Conservation (phyloP, 2,113 vertebrate species). For the Albula glossodonta region DNA sequence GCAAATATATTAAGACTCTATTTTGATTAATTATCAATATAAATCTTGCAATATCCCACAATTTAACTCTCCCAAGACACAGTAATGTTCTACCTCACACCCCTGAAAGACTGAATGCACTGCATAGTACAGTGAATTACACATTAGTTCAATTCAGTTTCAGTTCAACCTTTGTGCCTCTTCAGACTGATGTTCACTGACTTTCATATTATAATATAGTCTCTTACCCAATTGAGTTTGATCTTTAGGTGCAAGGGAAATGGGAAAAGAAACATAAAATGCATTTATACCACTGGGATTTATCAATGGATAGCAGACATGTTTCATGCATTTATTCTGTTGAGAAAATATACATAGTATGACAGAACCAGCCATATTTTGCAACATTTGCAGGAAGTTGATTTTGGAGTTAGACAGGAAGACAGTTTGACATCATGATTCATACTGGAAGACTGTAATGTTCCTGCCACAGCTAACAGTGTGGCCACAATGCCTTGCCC, state of each 20-base stretch:
- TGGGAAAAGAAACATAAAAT: constrained; percentile 51
- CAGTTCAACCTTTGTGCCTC: neutral
- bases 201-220: constrained; percentile 15
- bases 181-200: neutral
- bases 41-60: too few relatives aligned
- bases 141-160: neutral
- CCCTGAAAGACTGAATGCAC: neutral
- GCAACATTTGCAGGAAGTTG: neutral
- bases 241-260: constrained; percentile 78
- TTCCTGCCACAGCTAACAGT: neutral
- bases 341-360: neutral
- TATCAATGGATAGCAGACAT: neutral
- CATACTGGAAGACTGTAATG: neutral
- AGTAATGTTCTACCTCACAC: too few relatives aligned
- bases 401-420: neutral
- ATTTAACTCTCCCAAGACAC: too few relatives aligned
- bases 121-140: neutral
- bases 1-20: neutral
- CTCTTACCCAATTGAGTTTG: constrained; percentile 91
- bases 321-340: neutral
- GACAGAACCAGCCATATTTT: neutral
- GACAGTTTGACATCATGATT: neutral
- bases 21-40: too few relatives aligned
- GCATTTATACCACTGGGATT: neutral
- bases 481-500: neutral